Conservation (phyloP, 1,140 invertebrate species). For the Bemisia tabaci region DNA sequence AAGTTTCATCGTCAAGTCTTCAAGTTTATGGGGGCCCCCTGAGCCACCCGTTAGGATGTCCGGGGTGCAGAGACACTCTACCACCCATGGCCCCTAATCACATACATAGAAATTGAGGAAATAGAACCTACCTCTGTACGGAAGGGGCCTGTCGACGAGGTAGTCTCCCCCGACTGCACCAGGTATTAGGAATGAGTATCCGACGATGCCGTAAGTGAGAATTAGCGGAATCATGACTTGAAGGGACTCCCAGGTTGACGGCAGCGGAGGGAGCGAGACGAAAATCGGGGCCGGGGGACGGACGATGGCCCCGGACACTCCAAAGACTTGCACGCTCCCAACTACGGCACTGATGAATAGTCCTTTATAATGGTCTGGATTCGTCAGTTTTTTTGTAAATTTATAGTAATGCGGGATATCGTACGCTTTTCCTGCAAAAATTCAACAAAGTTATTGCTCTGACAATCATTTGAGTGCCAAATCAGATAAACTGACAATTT, state of each 20-base stretch:
- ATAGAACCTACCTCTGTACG: neutral
- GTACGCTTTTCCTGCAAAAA: slow-evolving; percentile 47
- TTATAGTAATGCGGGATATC: slow-evolving; percentile 76
- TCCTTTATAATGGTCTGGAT: slow-evolving; percentile 68
- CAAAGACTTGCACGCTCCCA: slow-evolving; percentile 48
- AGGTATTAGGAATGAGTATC: slow-evolving; percentile 83
- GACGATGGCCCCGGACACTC: slow-evolving; percentile 65
- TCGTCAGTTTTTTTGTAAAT: slow-evolving; percentile 47
- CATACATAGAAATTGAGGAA: no score
- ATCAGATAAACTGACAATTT: no score
- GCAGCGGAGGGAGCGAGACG: slow-evolving; percentile 69
- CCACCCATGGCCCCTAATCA: no score
- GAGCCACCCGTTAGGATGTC: no score
- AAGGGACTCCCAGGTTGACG: slow-evolving; percentile 80
- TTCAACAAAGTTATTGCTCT: no score
- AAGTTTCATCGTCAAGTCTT: no score
- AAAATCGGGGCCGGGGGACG: slow-evolving; percentile 73
- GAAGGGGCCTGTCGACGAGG: slow-evolving; percentile 10
- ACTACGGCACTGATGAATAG: slow-evolving; percentile 43
- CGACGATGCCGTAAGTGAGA: slow-evolving; percentile 69
- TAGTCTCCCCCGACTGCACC: slow-evolving; percentile 81
- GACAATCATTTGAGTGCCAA: no score
- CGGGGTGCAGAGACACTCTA: no score
- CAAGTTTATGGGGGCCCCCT: no score
- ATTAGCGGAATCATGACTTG: slow-evolving; percentile 67